Evolutionary conservation across 2,888 invertebrate genomes (phyloP).

Genomic region (Orgyia antiqua): DNA sequence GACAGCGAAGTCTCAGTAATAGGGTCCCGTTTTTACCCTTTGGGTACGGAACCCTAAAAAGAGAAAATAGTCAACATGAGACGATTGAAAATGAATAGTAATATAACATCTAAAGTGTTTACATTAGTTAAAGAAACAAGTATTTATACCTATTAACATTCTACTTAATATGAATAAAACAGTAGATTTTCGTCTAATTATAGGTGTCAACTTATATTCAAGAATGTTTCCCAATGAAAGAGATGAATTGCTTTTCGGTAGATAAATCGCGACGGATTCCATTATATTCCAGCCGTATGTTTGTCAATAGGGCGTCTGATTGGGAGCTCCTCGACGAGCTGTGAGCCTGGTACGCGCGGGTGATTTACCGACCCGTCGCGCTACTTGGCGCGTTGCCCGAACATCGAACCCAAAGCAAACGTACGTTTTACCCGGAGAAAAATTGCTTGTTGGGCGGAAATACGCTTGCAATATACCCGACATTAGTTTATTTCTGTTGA

Average conservation of each 20-base stretch:
- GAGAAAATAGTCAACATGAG: no score
- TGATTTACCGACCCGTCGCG: constrained; percentile 57
- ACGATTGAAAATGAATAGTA: no score
- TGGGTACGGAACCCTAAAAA: no score
- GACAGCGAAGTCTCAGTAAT: no score
- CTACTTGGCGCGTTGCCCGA: constrained; percentile 65
- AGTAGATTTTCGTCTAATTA: constrained; percentile 13
- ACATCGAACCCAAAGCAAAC: constrained; percentile 50
- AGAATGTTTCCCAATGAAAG: constrained; percentile 38
- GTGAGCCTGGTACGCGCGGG: constrained; percentile 47
- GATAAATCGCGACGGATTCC: constrained; percentile 59
- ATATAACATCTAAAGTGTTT: no score
- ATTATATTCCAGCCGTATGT: constrained; percentile 66
- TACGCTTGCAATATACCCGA: constrained; percentile 24
- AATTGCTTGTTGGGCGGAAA: constrained; percentile 44
- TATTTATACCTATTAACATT: no score
- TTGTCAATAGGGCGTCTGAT: constrained; percentile 73
- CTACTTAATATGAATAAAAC: no score
- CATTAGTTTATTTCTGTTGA: constrained; percentile 23
- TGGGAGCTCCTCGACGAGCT: constrained; percentile 58
- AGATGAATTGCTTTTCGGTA: constrained; percentile 31
- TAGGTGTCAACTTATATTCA: constrained; percentile 31
- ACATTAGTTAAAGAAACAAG: no score
- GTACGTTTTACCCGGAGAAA: constrained; percentile 52
- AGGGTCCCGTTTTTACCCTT: no score